Base-by-base conservation (phyloP, 2,113 vertebrate genomes). In the Microtus ochrogaster region DNA sequence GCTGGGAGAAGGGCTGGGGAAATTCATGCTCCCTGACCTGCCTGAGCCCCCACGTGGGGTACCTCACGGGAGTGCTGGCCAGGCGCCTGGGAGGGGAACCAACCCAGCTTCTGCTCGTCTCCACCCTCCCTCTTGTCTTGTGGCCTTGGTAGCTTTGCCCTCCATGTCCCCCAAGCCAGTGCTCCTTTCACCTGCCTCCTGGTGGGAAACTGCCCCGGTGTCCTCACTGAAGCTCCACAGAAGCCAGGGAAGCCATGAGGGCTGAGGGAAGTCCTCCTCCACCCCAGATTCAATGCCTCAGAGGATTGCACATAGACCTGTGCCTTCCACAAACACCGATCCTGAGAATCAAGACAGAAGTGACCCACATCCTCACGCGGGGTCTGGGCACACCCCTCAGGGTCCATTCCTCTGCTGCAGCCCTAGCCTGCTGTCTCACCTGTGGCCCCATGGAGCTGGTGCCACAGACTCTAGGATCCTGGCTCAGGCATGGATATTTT, bases 191-290 rank as follows among this genome's bases (percentile, higher is more conserved):
- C 17, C 81, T 61, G 68, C 26, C 49, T 22, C 36, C 49, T 16
- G 36, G 26, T 70, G 0, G 10, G 52, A 90, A 86, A 65, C 14
- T 82, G 55, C 44, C n/a, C 12, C 58, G 58, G 22, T 26, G 33
- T 24, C 10, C 39, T 72, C 66, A 22, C 11, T 28, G 47, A 17
- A 41, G 5, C 28, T 33, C 85, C 77, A 26, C 70, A 7, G 24
- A 11, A n/a, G 74, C 44, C 94, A 65, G 12, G 49, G 30, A 5
- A 14, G 21, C 72, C 83, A 14, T 52, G 12, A 12, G 74, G 39
- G 22, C 28, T 3, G 0, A 0, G 9, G 5, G 3, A 74, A 65
- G 12, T 21, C 1, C 0, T 3, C 39, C 84, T 84, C 13, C 0
- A 22, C 8, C 33, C 33, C 26, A 44, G 76, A 22, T 36, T 49